These are phyloP conservation scores for Nomada fabriciana DNA, from an alignment of 2,888 invertebrate species.

Conservation along the genomic window DNA sequence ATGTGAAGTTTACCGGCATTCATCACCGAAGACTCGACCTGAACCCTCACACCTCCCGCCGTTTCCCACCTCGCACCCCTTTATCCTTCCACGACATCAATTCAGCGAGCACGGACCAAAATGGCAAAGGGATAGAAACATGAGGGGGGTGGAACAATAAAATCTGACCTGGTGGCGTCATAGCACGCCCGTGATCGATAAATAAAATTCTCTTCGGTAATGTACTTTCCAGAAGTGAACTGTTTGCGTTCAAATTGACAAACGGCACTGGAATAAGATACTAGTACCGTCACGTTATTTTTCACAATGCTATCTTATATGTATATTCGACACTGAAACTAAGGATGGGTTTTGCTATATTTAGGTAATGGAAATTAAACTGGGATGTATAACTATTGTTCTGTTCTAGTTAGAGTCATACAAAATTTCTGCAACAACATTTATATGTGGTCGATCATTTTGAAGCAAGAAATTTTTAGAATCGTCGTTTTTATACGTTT, in stretches of 20 bases:
- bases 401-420: too few species aligned
- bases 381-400: too few species aligned
- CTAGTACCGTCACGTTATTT: background rate
- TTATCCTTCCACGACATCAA: conserved; percentile 66
- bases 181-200: conserved; percentile 32
- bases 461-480: too few species aligned
- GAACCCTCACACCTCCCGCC: conserved; percentile 45
- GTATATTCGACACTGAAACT: too few species aligned
- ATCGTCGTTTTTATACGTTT: too few species aligned
- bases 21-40: conserved; percentile 80
- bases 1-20: conserved; percentile 82
- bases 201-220: conserved; percentile 35
- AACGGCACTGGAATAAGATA: background rate
- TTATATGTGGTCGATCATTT: too few species aligned
- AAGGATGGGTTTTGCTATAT: too few species aligned
- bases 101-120: conserved; percentile 59
- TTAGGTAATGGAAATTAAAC: too few species aligned
- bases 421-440: too few species aligned
- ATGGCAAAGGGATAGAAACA: conserved; percentile 54
- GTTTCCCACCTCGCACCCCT: conserved; percentile 51
- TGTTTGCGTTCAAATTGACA: background rate
- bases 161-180: conserved; percentile 50
- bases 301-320: too few species aligned
- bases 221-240: background rate
- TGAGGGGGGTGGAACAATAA: conserved; percentile 54